A percentile compares a stretch with the other conserved stretches of the same genome.
phyloP scores from a whole-genome alignment of 2,888 invertebrate genomes.

The Ectropis crepuscularia region DNA sequence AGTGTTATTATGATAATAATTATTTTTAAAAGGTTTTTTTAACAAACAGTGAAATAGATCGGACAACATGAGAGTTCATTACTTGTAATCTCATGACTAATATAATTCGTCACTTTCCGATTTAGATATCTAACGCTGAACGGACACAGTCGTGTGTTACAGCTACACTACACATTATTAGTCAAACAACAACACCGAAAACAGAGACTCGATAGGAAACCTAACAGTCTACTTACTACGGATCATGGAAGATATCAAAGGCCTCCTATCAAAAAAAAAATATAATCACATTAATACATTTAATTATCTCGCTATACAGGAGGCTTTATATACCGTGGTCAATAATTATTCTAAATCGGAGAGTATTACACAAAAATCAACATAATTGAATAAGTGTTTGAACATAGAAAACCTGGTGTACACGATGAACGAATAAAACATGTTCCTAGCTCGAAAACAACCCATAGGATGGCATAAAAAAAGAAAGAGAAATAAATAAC shows the following conservation, averaged over 20 bases:
- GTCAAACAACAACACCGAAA: too few species aligned
- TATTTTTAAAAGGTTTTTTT: background rate
- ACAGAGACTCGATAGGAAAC: too few species aligned
- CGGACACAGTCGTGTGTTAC: background rate
- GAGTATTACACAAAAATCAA: too few species aligned
- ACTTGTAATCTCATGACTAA: background rate
- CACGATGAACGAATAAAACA: too few species aligned
- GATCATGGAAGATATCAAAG: background rate
- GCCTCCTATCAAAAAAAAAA: background rate
- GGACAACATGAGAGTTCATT: background rate
- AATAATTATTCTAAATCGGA: slow-evolving; percentile 1
- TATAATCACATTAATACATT: too few species aligned
- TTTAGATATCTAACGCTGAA: background rate
- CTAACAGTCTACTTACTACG: too few species aligned
- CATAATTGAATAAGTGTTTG: background rate
- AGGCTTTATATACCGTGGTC: too few species aligned
- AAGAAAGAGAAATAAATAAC: too few species aligned
- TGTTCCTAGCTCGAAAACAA: too few species aligned
- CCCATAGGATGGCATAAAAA: too few species aligned
- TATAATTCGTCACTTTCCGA: background rate
- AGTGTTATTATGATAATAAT: slow-evolving; percentile 5
- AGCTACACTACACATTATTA: background rate
- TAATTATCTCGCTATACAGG: too few species aligned
- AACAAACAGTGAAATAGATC: background rate
- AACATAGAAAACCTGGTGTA: background rate